phyloP scores from a whole-genome alignment of 2,113 vertebrate genomes.

The Polypterus senegalus region DNA sequence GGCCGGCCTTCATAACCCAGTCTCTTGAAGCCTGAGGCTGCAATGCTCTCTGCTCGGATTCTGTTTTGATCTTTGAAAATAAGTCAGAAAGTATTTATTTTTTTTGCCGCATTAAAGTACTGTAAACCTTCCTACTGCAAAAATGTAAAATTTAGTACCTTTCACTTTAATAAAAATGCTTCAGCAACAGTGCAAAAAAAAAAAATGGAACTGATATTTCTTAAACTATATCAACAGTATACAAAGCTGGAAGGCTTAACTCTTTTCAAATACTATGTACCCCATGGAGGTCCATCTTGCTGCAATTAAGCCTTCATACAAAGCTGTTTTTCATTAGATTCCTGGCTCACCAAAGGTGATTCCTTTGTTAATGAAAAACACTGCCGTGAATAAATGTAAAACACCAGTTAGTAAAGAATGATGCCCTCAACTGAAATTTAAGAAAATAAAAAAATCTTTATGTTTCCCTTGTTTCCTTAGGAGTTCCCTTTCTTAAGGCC shows the following conservation, averaged over 20 bases:
- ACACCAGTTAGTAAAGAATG: constrained; percentile 57
- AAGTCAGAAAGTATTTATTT: too few species aligned
- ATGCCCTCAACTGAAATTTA: constrained; percentile 34
- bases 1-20: too few species aligned
- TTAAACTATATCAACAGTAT: too few species aligned
- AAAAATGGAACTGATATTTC: too few species aligned
- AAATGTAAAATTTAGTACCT: too few species aligned
- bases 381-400: constrained; percentile 47
- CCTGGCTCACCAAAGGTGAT: constrained; percentile 61
- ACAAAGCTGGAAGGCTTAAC: constrained; percentile 39
- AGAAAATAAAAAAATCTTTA: constrained; percentile 27
- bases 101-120: too few species aligned
- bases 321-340: constrained; percentile 54
- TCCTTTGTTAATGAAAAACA: constrained; percentile 64
- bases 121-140: too few species aligned
- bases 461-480: constrained; percentile 39
- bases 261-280: constrained; percentile 54
- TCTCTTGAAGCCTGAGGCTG: too few species aligned
- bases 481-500: constrained; percentile 42
- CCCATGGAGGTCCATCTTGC: constrained; percentile 64
- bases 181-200: too few species aligned
- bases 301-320: constrained; percentile 54
- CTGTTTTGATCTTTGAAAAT: too few species aligned
- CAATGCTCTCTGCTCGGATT: too few species aligned
- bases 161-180: too few species aligned